phyloP scores from a whole-genome alignment of 2,888 invertebrate genomes.

The Tetranychus truncatus region DNA sequence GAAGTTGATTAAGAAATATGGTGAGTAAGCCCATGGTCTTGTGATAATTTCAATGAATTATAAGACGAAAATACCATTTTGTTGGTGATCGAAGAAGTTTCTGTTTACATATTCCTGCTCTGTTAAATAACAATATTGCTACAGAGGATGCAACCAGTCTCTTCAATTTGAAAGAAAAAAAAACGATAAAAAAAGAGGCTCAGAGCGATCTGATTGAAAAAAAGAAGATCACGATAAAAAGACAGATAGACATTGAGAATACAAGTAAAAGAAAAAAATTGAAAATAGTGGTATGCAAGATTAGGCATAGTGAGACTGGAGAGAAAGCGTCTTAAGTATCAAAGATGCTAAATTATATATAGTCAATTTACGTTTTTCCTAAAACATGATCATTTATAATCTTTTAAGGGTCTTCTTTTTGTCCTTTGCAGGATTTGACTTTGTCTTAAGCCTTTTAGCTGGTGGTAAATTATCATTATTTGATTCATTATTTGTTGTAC shows the following conservation, averaged over 20 bases:
- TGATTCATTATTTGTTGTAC: slow-evolving; percentile 29
- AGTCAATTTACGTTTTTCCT: slow-evolving; percentile 10
- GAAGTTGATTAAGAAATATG: too few species aligned
- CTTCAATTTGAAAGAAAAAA: background rate
- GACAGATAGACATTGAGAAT: background rate
- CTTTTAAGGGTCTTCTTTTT: slow-evolving; percentile 66
- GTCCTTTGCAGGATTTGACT: slow-evolving; percentile 53
- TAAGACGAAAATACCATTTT: too few species aligned
- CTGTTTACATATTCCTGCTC: too few species aligned
- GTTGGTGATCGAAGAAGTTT: too few species aligned
- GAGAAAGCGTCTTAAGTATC: background rate
- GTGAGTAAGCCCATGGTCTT: too few species aligned
- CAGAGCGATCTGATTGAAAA: background rate
- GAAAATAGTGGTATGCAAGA: background rate
- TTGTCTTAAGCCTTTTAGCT: slow-evolving; percentile 38
- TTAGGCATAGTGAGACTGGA: background rate
- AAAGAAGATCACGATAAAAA: background rate
- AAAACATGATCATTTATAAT: slow-evolving; percentile 39
- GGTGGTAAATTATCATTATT: slow-evolving; percentile 36
- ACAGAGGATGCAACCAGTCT: background rate
- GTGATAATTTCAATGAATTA: too few species aligned
- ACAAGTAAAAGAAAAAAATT: background rate
- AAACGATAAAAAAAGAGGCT: background rate
- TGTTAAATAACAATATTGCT: background rate
- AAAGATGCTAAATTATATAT: background rate